These are phyloP conservation scores for Indicator indicator DNA, from an alignment of 2,113 vertebrate species.

Conservation along the genomic window DNA sequence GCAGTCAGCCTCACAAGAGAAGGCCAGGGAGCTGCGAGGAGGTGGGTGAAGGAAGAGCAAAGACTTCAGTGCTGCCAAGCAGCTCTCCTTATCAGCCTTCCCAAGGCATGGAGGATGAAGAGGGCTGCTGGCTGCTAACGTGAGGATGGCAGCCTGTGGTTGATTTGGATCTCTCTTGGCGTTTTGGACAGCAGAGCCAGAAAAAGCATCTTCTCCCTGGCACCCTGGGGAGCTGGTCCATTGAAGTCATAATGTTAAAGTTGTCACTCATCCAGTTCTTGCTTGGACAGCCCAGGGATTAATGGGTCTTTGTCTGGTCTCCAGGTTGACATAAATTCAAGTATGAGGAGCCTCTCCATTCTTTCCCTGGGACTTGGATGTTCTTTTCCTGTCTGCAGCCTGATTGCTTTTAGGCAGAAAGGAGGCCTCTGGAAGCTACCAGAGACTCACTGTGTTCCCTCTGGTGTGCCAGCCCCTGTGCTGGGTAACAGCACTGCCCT, in stretches of 20 bases:
- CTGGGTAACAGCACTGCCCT: rapidly evolving
- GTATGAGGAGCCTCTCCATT: neutral
- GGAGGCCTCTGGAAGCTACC: neutral
- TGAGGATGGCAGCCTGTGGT: neutral
- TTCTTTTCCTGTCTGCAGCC: neutral
- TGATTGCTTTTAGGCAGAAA: neutral
- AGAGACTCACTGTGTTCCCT: neutral
- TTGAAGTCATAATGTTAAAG: neutral
- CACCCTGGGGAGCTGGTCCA: neutral
- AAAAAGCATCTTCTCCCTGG: neutral
- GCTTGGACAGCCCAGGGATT: constrained; percentile 29
- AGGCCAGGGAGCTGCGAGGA: neutral
- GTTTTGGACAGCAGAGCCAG: neutral
- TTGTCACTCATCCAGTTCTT: constrained; percentile 14
- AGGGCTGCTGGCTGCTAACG: neutral
- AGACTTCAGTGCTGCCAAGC: neutral
- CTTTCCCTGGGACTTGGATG: neutral
- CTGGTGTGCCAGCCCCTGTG: rapidly evolving
- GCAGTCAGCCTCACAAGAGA: neutral
- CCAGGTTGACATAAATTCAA: constrained; percentile 39
- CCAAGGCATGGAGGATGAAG: neutral
- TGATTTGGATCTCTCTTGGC: neutral
- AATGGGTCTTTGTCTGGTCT: constrained; percentile 1
- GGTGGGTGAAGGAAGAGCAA: neutral
- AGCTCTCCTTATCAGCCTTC: neutral